Conservation (phyloP, 1,140 invertebrate species). For the Trichomalopsis sarcophagae region DNA sequence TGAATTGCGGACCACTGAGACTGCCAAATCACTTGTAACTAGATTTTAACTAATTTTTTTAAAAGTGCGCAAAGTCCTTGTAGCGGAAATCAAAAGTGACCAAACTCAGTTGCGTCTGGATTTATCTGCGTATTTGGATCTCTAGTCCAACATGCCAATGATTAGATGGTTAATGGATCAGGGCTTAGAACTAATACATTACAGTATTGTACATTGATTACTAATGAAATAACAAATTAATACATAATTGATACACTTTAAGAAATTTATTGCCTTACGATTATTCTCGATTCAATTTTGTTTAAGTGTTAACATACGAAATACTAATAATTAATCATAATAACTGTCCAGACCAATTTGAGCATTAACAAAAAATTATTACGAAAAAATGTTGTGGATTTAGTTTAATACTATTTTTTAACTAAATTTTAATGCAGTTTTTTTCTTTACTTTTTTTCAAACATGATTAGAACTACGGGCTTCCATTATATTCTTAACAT, state of each 20-base stretch:
- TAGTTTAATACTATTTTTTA: background rate
- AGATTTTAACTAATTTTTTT: constrained; percentile 31
- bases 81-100: constrained; percentile 35
- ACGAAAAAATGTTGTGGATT: background rate
- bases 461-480: background rate
- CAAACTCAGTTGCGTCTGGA: constrained; percentile 56
- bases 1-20: constrained; percentile 9
- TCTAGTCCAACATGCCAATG: constrained; percentile 55
- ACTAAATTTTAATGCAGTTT: background rate
- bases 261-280: constrained; percentile 8
- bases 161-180: constrained; percentile 62
- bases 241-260: constrained; percentile 43
- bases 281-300: background rate
- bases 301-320: constrained; percentile 31
- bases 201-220: constrained; percentile 63
- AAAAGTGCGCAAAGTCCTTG: background rate
- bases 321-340: constrained; percentile 29
- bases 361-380: background rate
- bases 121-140: constrained; percentile 55
- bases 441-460: background rate
- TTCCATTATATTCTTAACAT: constrained; percentile 19
- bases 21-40: constrained; percentile 40
- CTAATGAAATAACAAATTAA: constrained; percentile 63
- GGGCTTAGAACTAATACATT: constrained; percentile 65
- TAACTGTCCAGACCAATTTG: constrained; percentile 9